phyloP scores from a whole-genome alignment of 2,797 vertebrate genomes.

The Sphenopsis melanotis region DNA sequence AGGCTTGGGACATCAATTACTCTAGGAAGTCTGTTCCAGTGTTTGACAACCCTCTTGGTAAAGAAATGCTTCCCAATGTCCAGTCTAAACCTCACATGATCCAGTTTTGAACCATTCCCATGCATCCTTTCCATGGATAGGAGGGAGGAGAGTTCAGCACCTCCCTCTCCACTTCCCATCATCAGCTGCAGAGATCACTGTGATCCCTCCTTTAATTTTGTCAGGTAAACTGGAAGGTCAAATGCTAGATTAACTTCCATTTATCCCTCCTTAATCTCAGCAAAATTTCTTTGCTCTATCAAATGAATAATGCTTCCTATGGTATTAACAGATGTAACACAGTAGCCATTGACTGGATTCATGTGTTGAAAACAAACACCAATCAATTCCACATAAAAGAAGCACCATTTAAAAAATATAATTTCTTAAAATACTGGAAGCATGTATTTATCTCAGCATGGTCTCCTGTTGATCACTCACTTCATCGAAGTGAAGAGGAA shows the following conservation, averaged over 20 bases:
- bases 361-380: neutral
- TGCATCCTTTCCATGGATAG: fast-evolving
- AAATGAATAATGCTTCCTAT: neutral
- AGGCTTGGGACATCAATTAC: neutral
- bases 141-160: neutral
- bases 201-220: neutral
- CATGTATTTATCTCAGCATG: neutral
- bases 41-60: neutral
- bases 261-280: neutral
- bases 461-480: neutral
- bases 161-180: neutral
- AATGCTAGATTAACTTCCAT: neutral
- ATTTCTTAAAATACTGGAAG: neutral
- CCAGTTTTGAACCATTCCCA: neutral
- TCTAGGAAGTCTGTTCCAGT: neutral
- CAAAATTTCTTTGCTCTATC: neutral
- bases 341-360: neutral
- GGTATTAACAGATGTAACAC: neutral
- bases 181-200: neutral
- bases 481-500: neutral
- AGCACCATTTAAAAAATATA: neutral
- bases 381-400: neutral
- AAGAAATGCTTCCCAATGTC: neutral
- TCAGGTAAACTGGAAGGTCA: neutral
- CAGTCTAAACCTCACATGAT: neutral